Percentiles rank a stretch among this genome's conserved stretches.
phyloP scores from a whole-genome alignment of 2,113 vertebrate genomes.

The Origma solitaria region DNA sequence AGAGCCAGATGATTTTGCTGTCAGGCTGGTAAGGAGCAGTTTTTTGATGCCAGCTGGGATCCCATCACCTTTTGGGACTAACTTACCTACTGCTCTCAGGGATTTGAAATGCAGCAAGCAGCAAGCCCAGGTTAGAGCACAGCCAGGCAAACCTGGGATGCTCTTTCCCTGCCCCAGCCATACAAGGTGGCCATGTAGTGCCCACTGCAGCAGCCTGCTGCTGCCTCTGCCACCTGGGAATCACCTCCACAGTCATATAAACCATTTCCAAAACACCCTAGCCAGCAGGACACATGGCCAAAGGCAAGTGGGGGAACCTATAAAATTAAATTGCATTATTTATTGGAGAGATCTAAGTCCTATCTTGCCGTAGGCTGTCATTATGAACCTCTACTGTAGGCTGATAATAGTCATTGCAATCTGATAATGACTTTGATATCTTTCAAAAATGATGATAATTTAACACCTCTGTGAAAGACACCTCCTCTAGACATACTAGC shows the following conservation, averaged over 20 bases:
- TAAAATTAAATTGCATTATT: conserved; percentile 63
- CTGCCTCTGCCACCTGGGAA: background rate
- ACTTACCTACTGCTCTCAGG: background rate
- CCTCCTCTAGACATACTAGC: background rate
- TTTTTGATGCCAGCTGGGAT: background rate
- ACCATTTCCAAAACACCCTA: background rate
- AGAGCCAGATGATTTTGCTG: background rate
- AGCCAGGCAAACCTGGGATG: background rate
- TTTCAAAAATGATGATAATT: conserved; percentile 2
- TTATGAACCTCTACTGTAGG: conserved; percentile 38
- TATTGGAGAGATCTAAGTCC: conserved; percentile 20
- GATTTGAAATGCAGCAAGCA: background rate
- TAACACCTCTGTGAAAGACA: background rate
- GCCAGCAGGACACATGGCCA: background rate
- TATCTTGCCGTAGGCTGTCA: conserved; percentile 52
- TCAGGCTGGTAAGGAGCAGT: background rate
- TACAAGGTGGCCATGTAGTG: background rate
- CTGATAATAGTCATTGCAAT: conserved; percentile 4
- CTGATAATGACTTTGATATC: conserved; percentile 22
- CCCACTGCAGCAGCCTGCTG: background rate
- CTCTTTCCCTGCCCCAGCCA: background rate
- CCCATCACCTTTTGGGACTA: background rate
- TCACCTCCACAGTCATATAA: background rate
- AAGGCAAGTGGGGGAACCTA: background rate
- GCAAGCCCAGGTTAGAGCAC: background rate